phyloP scores from a whole-genome alignment of 2,888 invertebrate genomes.

The Eueremaeus valkanovi region DNA sequence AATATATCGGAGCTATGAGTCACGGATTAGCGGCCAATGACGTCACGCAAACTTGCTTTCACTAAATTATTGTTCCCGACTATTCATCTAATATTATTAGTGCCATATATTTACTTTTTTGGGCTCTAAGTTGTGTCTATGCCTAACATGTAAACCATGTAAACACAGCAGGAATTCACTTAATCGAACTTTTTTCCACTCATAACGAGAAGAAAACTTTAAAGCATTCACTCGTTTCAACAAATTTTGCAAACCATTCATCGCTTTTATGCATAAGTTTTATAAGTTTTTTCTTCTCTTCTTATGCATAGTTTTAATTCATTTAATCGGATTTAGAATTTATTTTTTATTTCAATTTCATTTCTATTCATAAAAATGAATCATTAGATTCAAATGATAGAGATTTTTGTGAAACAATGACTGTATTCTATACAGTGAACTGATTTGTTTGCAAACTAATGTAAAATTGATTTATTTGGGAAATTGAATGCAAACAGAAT shows the following conservation, averaged over 20 bases:
- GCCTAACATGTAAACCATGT: conserved; percentile 6
- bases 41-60: conserved; percentile 24
- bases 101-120: conserved; percentile 31
- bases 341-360: no score
- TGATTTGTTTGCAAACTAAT: not conserved
- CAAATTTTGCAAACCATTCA: not conserved
- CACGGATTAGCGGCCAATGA: conserved; percentile 35
- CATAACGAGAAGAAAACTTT: not conserved
- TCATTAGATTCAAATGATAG: not conserved
- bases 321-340: conserved; percentile 21
- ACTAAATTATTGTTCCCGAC: conserved; percentile 25
- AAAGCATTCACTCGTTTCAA: no score
- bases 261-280: not conserved
- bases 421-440: not conserved
- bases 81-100: conserved; percentile 33
- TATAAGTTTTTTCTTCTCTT: not conserved
- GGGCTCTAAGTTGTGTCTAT: not conserved
- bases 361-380: not conserved
- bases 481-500: not conserved
- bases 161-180: conserved; percentile 26
- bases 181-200: not conserved
- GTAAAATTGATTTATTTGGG: not conserved
- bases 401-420: not conserved
- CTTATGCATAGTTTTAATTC: not conserved
- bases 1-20: conserved; percentile 29